Base-by-base conservation (phyloP, 2,888 invertebrate genomes). In the Catonia carolina region DNA sequence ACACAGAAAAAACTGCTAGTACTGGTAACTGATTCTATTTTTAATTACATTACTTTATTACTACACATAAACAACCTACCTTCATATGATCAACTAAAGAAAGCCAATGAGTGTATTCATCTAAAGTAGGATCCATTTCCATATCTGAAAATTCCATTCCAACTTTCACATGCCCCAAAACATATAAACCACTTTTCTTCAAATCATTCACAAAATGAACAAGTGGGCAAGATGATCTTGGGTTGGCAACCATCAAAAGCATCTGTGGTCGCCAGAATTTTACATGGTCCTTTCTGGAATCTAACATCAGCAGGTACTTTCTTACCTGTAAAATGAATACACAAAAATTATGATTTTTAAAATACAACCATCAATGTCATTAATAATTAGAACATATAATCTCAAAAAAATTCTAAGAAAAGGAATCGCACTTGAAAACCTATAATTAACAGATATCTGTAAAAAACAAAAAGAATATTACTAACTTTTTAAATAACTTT, bases 191-290 rank as follows among this genome's bases (percentile, higher is more conserved):
- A 36, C 89, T 89, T 71, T 99, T 99, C 70, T 99, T 99, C 70
- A 99, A 80, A 69, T 97, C 98, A 68, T 99, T 99, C 12, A 96
- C 91, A 73, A 99, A 99, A 74, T 94, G 89, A 35, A 99, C 94
- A 41, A 98, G 78, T 0, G 96, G 93, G 68, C 92, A 90, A 10
- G 86, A 81, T 6, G 92, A 87, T 8, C 96, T 77, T 0, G 98
- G 98, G 58, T 93, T 92, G 0, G 92, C 83, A 0, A 99, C 88
- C 73, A 99, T 78, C 2, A 99, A 76, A 55, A 99, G 74, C 75
- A 99, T 89, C 77, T 99, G 98, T 0, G 98, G 98, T 2, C 98
- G 78, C 99, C 99, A 99, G 75, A 95, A 99, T 76, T 98, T 98
- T 2, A 99, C 97, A 73, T 99, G 99, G 70, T 96, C 92, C 64